Evolutionary conservation across 1,140 invertebrate species (phyloP).

Genomic region (Lepidurus arcticus): DNA sequence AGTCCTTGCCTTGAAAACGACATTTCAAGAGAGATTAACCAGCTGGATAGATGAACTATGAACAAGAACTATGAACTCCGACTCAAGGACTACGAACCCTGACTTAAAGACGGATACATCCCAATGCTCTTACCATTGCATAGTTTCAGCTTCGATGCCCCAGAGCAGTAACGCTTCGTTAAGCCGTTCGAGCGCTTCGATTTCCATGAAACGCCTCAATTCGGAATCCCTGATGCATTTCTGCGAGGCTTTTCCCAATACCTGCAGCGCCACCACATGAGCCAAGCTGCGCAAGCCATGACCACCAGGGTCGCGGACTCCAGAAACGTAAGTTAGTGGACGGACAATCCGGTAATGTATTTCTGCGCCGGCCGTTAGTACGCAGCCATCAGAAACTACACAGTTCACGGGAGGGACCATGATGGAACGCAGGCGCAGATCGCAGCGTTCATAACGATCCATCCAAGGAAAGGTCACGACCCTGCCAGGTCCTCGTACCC

Average conservation of each 20-base stretch:
- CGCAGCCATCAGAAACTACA: not conserved
- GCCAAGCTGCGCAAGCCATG: not conserved
- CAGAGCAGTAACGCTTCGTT: not conserved
- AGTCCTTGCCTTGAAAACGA: not conserved
- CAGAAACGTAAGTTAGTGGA: not conserved
- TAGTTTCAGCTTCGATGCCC: not conserved
- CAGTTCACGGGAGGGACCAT: not conserved
- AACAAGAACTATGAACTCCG: no score
- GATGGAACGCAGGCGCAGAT: not conserved
- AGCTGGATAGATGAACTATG: not conserved
- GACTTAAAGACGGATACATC: not conserved
- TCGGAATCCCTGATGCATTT: not conserved
- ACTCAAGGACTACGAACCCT: no score
- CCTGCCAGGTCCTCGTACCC: not conserved
- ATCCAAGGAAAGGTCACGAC: not conserved
- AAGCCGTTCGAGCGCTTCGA: not conserved
- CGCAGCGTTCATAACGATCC: conserved; percentile 4
- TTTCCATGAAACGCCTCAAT: not conserved
- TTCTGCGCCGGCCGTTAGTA: not conserved
- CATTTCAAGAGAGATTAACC: not conserved
- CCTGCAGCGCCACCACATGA: not conserved
- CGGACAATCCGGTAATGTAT: not conserved
- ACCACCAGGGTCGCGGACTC: not conserved
- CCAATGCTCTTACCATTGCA: not conserved
- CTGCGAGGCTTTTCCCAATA: not conserved